Percentiles rank a stretch among this genome's conserved stretches.
These are phyloP conservation scores for Aleiodes testaceus DNA, from an alignment of 2,888 invertebrate genomes.

Conservation along the genomic window DNA sequence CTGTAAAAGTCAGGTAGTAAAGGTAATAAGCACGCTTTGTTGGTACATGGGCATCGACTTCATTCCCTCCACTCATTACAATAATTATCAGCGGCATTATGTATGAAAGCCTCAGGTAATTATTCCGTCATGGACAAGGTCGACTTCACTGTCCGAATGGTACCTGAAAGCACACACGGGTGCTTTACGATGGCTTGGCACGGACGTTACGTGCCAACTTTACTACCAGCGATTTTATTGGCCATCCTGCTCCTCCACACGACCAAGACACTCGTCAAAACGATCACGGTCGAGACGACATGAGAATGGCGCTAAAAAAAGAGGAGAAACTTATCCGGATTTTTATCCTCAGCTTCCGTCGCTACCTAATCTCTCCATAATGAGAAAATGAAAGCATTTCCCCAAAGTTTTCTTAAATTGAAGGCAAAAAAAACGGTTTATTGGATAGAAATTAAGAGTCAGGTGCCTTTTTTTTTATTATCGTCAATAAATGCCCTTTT, in stretches of 20 bases:
- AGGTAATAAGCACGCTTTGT: conserved; percentile 61
- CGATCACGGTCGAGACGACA: too few species aligned
- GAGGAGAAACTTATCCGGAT: not conserved
- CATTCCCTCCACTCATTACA: conserved; percentile 61
- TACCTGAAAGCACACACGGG: conserved; percentile 25
- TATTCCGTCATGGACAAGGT: conserved; percentile 46
- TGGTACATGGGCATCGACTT: conserved; percentile 43
- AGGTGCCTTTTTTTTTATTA: conserved; percentile 48
- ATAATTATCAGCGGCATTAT: conserved; percentile 65
- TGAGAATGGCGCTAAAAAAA: too few species aligned
- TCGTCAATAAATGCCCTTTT: conserved; percentile 44
- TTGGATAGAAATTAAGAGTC: conserved; percentile 47
- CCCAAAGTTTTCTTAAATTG: conserved; percentile 29
- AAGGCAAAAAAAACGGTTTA: conserved; percentile 42
- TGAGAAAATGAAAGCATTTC: conserved; percentile 19
- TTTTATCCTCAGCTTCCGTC: conserved; percentile 28
- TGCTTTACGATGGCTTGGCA: conserved; percentile 52
- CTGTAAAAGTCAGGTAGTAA: conserved; percentile 53
- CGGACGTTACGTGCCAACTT: conserved; percentile 51
- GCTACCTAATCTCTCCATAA: conserved; percentile 37
- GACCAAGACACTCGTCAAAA: conserved; percentile 27
- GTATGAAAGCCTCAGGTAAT: conserved; percentile 51
- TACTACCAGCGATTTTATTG: conserved; percentile 50
- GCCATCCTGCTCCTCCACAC: conserved; percentile 48
- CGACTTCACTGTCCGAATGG: conserved; percentile 20